Evolutionary conservation across 2,888 invertebrate species (phyloP).

Genomic region (Stenodera caucasica): DNA sequence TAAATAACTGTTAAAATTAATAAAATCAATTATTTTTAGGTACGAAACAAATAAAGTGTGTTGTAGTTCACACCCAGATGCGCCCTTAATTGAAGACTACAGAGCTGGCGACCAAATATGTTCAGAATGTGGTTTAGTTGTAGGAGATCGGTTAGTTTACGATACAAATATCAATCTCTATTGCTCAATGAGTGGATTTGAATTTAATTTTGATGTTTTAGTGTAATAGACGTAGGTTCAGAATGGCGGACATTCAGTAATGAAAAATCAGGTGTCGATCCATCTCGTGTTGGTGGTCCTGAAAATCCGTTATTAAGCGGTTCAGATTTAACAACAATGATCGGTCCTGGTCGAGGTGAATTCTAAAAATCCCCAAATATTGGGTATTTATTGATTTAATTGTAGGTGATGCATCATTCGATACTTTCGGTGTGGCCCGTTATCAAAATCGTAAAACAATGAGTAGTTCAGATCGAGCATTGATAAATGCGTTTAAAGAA

Average conservation of each 20-base stretch:
- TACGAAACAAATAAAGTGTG: constrained; percentile 76
- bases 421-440: constrained; percentile 79
- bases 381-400: constrained; percentile 3
- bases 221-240: constrained; percentile 99
- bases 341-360: constrained; percentile 67
- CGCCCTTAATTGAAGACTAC: constrained; percentile 96
- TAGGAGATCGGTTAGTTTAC: constrained; percentile 83
- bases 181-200: background rate
- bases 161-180: constrained; percentile 2
- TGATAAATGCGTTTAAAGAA: constrained; percentile 95
- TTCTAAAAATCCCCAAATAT: background rate
- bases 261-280: constrained; percentile 95
- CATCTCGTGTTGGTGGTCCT: constrained; percentile 99
- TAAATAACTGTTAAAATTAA: background rate
- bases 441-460: constrained; percentile 77
- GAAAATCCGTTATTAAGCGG: constrained; percentile 97
- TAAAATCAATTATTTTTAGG: constrained; percentile 52
- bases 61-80: constrained; percentile 94
- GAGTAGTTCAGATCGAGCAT: constrained; percentile 92
- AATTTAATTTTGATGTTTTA: constrained; percentile 55
- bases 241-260: constrained; percentile 99
- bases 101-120: constrained; percentile 99
- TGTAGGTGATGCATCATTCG: constrained; percentile 78
- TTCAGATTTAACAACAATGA: constrained; percentile 95
- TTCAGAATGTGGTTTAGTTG: constrained; percentile 98